phyloP scores from a whole-genome alignment of 2,888 invertebrate genomes.

The Eupithecia tripunctaria region DNA sequence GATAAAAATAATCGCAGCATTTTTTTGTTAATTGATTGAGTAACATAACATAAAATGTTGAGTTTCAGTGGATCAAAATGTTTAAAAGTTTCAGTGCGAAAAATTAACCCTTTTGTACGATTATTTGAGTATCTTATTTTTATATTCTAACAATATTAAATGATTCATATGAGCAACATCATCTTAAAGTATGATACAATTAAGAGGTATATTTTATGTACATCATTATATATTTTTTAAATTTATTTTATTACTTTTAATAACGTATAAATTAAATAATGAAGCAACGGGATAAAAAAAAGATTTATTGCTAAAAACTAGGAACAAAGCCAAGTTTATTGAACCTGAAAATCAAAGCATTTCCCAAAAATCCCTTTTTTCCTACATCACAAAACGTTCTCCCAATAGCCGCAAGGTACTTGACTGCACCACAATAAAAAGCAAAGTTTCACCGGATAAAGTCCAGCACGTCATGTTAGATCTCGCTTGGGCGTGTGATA shows the following conservation, averaged over 20 bases:
- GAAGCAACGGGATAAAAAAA: no score
- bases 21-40: no score
- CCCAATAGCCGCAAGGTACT: conserved; percentile 1
- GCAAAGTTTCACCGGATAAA: conserved; percentile 24
- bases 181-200: no score
- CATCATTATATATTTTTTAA: no score
- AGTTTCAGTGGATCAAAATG: no score
- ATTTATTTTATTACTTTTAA: neutral
- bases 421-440: conserved; percentile 11
- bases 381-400: neutral
- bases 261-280: neutral
- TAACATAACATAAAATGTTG: no score
- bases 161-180: no score
- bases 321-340: neutral
- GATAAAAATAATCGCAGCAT: neutral
- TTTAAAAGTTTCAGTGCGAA: no score
- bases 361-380: neutral
- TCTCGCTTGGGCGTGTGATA: conserved; percentile 27
- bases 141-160: neutral
- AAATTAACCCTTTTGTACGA: neutral
- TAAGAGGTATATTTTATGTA: no score
- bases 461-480: conserved; percentile 32
- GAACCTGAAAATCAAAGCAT: neutral
- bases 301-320: neutral
- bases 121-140: neutral